phyloP scores from a whole-genome alignment of 2,113 vertebrate genomes.

The Bos javanicus region DNA sequence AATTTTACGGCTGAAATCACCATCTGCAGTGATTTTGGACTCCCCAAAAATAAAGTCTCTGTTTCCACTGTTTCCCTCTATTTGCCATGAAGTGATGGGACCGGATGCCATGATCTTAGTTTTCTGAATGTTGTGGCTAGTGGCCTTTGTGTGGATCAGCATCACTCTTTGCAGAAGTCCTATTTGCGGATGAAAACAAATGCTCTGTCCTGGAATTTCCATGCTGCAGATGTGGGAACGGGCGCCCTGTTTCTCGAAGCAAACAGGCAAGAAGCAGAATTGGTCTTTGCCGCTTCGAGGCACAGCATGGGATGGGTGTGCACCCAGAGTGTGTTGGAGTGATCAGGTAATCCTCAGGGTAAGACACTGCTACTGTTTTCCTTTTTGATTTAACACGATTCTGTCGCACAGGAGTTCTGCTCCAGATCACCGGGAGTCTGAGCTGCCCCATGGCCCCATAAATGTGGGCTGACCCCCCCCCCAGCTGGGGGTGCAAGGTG shows the following conservation, averaged over 20 bases:
- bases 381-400: neutral
- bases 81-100: too few relatives aligned
- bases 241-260: neutral
- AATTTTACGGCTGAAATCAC: too few relatives aligned
- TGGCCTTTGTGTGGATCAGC: too few relatives aligned
- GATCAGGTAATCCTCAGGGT: neutral
- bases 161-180: accelerated
- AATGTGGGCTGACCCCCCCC: neutral
- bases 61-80: too few relatives aligned
- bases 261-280: too few relatives aligned
- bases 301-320: accelerated
- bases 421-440: neutral
- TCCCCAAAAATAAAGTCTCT: too few relatives aligned
- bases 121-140: too few relatives aligned
- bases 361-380: neutral
- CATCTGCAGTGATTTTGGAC: too few relatives aligned
- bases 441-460: neutral
- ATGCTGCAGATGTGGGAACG: accelerated
- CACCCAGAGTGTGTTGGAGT: neutral
- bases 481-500: neutral
- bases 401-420: accelerated
- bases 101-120: too few relatives aligned
- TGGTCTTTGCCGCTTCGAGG: neutral
- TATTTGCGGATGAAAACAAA: neutral
- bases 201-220: neutral